Evolutionary conservation across 2,113 vertebrate species (phyloP), one percentile per base, ranked within the genome.

Genomic region (Vidua chalybeata): DNA sequence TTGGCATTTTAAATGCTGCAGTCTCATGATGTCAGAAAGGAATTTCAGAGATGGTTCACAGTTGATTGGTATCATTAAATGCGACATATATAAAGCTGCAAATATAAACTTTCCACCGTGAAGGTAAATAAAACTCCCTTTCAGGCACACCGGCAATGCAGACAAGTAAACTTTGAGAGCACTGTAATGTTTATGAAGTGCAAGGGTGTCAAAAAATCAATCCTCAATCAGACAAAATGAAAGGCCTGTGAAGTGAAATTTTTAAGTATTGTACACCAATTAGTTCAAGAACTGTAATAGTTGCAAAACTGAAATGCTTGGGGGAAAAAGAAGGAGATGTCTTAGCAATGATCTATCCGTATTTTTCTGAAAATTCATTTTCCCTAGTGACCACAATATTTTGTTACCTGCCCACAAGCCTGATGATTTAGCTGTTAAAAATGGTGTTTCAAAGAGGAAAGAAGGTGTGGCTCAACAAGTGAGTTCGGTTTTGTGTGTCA

Each of bases 51-150:
- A 95, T 94, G 48, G 85, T 79, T 95, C 4, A 54, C 39, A 87
- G 73, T 93, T 97, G 95, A 95, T 95, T 92, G 93, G 94, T 95
- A 84, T 92, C 71, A 97, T 97, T 95, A 97, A 94, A 85, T 90
- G 35, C 95, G 96, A 95, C 87, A 95, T 88, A 87, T 55, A 95
- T 75, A 94, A 97, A 96, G 68, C 54, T 91, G 61, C 68, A 75
- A 58, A 78, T 96, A 94, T 81, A 87, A 93, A 76, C 85, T 93
- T 93, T 58, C 16, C 72, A 54, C 74, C 21, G 39, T 55, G 56
- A 91, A 93, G 77, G 18, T 37, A 90, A 63, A 77, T 73, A 91
- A 84, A 89, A 89, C 82, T 88, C 31, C 52, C 23, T 91, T 89
- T 89, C 67, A 48, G 94, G 52, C 12, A 49, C 55, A 90, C 55